Evolutionary conservation across 2,113 vertebrate genomes (phyloP).

Genomic region (Baryphthengus martii): DNA sequence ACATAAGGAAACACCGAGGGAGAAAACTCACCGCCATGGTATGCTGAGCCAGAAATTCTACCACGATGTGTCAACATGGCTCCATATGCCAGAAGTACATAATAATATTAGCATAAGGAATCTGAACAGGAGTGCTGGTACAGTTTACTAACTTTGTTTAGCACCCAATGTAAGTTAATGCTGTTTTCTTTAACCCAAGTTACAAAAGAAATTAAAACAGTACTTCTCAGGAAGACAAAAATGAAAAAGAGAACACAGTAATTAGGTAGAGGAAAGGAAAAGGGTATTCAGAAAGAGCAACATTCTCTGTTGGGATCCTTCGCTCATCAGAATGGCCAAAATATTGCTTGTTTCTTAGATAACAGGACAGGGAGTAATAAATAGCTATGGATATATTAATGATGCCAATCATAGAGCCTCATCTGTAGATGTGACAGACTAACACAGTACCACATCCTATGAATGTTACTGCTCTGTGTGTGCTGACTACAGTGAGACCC

Average conservation of each 20-base stretch:
- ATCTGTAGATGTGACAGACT: background rate
- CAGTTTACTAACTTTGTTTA: background rate
- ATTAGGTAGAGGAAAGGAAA: background rate
- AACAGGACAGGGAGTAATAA: background rate
- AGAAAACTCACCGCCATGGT: background rate
- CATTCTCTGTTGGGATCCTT: background rate
- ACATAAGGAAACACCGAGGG: background rate
- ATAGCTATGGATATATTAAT: background rate
- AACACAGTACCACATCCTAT: background rate
- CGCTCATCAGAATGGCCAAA: background rate
- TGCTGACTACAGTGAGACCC: background rate
- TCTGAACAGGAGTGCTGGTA: background rate
- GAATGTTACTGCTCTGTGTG: background rate
- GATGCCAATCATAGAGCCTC: background rate
- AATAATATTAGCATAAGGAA: background rate
- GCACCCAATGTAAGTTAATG: background rate
- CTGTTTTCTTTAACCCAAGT: background rate
- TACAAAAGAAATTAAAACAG: background rate
- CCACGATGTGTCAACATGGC: background rate
- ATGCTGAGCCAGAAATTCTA: background rate
- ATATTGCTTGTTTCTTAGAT: background rate
- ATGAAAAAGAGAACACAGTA: background rate
- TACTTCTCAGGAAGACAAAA: background rate
- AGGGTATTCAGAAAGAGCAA: background rate
- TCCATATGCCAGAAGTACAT: background rate